These are phyloP conservation scores for Pitangus sulphuratus DNA, from an alignment of 2,797 vertebrate species.

Conservation along the genomic window DNA sequence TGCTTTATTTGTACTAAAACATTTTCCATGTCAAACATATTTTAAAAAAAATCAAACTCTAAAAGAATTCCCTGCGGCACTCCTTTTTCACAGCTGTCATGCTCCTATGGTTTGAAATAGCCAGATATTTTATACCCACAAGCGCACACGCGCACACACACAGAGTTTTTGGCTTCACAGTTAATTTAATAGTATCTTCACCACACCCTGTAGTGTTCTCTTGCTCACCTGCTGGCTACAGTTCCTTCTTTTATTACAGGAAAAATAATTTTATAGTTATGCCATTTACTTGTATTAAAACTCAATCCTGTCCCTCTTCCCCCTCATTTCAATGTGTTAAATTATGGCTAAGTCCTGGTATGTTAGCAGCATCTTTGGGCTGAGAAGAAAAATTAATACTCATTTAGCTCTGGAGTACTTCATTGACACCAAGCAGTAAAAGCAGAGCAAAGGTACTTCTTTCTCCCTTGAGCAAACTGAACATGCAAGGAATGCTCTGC, in stretches of 20 bases:
- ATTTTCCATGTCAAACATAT: slow-evolving; percentile 94
- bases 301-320: background rate
- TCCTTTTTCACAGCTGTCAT: slow-evolving; percentile 95
- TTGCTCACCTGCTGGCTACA: slow-evolving; percentile 84
- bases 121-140: slow-evolving; percentile 25
- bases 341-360: slow-evolving; percentile 41
- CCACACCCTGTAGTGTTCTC: slow-evolving; percentile 85
- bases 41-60: slow-evolving; percentile 83
- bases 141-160: background rate
- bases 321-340: slow-evolving; percentile 30
- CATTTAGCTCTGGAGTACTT: slow-evolving; percentile 37
- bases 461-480: slow-evolving; percentile 1
- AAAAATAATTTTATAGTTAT: slow-evolving; percentile 51
- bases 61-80: slow-evolving; percentile 89
- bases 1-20: slow-evolving; percentile 96
- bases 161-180: slow-evolving; percentile 80
- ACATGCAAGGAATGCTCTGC: slow-evolving; percentile 4
- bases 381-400: slow-evolving; percentile 52
- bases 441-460: slow-evolving; percentile 26
- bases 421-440: slow-evolving; percentile 47
- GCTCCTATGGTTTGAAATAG: slow-evolving; percentile 87
- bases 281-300: slow-evolving; percentile 54
- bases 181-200: slow-evolving; percentile 89
- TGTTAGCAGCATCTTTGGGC: slow-evolving; percentile 25
- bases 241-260: slow-evolving; percentile 62